Base-by-base conservation (phyloP, 2,113 vertebrate genomes). In the Toxotes chatareus region DNA sequence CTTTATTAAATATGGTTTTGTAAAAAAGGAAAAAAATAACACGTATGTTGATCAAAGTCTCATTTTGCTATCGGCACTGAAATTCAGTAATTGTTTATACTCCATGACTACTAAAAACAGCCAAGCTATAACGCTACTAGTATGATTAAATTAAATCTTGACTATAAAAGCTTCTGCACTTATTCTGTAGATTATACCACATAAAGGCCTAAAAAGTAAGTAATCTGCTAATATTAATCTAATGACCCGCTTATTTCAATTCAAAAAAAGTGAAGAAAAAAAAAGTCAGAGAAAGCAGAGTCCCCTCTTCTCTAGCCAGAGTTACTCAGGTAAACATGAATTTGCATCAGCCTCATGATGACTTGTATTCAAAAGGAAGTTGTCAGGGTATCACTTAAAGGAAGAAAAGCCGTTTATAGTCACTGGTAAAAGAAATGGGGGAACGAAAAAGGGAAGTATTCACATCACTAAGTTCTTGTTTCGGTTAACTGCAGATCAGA, bases 281-380 rank as follows among this genome's bases (percentile, higher is more conserved):
- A n/a, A n/a, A 27, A 27, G 27, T 27, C 27, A 27, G 27, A 27
- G 27, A 27, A 27, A 27, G 1, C 27, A 27, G 1, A 56, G n/a
- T 27, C n/a, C 3, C 23, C 13, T 46, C 32, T 46, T 36, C 9
- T 46, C 9, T 8, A 49, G 21, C 8, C 5, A 34, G 11, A 60
- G 11, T 47, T 36, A 21, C 44, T 55, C 14, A 62, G 14, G 31
- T 49, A 19, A 70, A 72, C 23, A 73, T 3, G 1, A 44, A 40
- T 44, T 46, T 59, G 62, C 40, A 53, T 42, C 60, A 59, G 38
- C 23, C 23, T 44, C 2, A 31, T 32, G 14, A 31, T 32, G 14
- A 40, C 51, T 31, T 56, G 5, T 42, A 49, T 49, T 42, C 31
- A 13, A 7, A 40, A 63, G 70, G 75, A 78, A 79, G 57, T 62